Base-by-base conservation (phyloP, 92 coral and sea anemone genomes). In the Phenganax stokvisi region DNA sequence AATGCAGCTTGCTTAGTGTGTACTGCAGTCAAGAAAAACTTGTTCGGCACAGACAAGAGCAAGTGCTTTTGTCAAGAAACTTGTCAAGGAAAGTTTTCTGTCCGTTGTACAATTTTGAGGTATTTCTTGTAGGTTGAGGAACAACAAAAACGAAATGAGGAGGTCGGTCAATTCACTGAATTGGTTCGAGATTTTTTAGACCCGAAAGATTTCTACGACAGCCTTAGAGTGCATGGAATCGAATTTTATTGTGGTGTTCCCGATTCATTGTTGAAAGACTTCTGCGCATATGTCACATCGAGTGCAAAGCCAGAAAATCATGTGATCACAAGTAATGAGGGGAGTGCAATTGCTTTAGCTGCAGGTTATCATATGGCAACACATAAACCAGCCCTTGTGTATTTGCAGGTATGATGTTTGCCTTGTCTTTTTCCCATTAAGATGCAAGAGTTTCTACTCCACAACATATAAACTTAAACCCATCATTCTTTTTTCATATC, bases 181-280 rank as follows among this genome's bases (percentile, higher is more conserved):
- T 85, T 94, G 82, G 98, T 94, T 67, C 86, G 98, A 82, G 98
- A 94, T 81, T 94, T 94, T 84, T 66, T 94, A 71, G 90, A 91
- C 71, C 98, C 98, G 20, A 92, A 94, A 78, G 98, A 94, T 20
- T 94, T 94, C 68, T 92, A 92, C 80, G 88, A 90, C 57, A 91
- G 92, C 7, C 88, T 94, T 12, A 84, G 92, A 56, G 86, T 80
- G 4, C 94, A 94, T 76, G 96, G 96, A 31, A 84, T 94, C 92
- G 98, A 94, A n/a, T 94, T 88, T 51, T 94, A 92, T 81, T 94
- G 98, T 88, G 98, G 98, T 10, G 98, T 94, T 9, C 98, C 98
- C 6, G 98, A 94, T 83, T 94, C 98, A 37, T 79, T 94, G 77
- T 86, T 94, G 29, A 94, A 94, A 78, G 98, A 94, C 83, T 94